A percentile compares a stretch with the other conserved stretches of the same genome.
These are phyloP conservation scores for Lobophora halterata DNA, from an alignment of 2,888 invertebrate genomes.

Conservation along the genomic window DNA sequence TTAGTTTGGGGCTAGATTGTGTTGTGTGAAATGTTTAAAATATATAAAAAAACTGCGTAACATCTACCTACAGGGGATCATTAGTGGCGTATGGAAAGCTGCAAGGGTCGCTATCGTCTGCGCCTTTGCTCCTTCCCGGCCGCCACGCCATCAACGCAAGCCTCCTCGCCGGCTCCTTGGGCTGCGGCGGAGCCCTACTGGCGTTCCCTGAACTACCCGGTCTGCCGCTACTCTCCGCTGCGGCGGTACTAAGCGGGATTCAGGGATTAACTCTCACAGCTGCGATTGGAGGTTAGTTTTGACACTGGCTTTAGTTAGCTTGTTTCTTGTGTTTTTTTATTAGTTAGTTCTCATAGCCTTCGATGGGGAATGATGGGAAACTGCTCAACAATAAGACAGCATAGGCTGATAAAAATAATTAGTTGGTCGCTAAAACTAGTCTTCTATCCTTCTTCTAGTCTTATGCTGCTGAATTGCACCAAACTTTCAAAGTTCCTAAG, in stretches of 20 bases:
- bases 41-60: too few species aligned
- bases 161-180: conserved; percentile 85
- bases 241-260: conserved; percentile 87
- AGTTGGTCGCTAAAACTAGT: too few species aligned
- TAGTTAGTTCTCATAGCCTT: neutral
- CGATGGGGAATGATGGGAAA: neutral
- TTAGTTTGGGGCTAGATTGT: too few species aligned
- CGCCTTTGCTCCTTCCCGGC: conserved; percentile 91
- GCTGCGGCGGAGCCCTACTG: conserved; percentile 85
- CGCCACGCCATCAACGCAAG: conserved; percentile 88
- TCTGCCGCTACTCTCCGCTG: conserved; percentile 86
- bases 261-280: conserved; percentile 94
- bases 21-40: too few species aligned
- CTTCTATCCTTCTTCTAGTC: too few species aligned
- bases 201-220: conserved; percentile 84
- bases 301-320: too few species aligned
- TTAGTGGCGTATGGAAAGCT: conserved; percentile 94
- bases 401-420: too few species aligned
- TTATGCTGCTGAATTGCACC: too few species aligned
- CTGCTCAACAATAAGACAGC: too few species aligned
- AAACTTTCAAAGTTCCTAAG: too few species aligned
- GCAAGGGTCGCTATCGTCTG: conserved; percentile 89
- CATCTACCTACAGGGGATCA: conserved; percentile 90
- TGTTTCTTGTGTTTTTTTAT: too few species aligned
- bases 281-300: conserved; percentile 89